A percentile compares a stretch with the other conserved stretches of the same genome.
Evolutionary conservation across 2,888 invertebrate genomes (phyloP).

Genomic region (Steinernema scapterisci): DNA sequence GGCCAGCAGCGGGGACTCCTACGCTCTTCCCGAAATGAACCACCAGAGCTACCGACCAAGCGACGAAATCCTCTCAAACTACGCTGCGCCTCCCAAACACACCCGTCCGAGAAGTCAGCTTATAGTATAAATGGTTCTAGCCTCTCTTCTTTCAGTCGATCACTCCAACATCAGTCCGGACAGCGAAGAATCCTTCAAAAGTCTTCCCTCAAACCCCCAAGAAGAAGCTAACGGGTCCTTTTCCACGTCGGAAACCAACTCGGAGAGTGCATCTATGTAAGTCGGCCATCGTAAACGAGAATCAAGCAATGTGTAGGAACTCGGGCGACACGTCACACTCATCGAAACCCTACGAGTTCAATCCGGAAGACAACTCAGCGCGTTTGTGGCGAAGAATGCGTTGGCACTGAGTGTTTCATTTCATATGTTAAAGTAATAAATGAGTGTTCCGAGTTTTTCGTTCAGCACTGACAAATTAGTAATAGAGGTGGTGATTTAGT

Average conservation of each 20-base stretch:
- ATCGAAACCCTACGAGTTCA: slow-evolving; percentile 14
- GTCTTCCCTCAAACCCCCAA: slow-evolving; percentile 8
- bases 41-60: slow-evolving; percentile 1
- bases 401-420: neutral
- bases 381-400: slow-evolving; percentile 2
- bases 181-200: slow-evolving; percentile 9
- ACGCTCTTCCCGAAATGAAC: neutral
- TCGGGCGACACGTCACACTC: neutral
- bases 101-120: slow-evolving; percentile 25
- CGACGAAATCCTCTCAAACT: slow-evolving; percentile 13
- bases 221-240: slow-evolving; percentile 14
- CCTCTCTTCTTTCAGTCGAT: neutral
- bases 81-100: slow-evolving; percentile 17
- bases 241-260: neutral
- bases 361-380: neutral
- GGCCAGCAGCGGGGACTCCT: neutral
- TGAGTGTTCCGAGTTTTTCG: no score
- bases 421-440: no score
- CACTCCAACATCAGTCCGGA: neutral
- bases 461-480: no score
- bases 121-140: neutral
- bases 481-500: no score
- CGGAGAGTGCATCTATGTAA: neutral
- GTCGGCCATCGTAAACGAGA: neutral
- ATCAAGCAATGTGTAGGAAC: neutral